Evolutionary conservation across 2,113 vertebrate genomes (phyloP).

Genomic region (Lagopus muta): DNA sequence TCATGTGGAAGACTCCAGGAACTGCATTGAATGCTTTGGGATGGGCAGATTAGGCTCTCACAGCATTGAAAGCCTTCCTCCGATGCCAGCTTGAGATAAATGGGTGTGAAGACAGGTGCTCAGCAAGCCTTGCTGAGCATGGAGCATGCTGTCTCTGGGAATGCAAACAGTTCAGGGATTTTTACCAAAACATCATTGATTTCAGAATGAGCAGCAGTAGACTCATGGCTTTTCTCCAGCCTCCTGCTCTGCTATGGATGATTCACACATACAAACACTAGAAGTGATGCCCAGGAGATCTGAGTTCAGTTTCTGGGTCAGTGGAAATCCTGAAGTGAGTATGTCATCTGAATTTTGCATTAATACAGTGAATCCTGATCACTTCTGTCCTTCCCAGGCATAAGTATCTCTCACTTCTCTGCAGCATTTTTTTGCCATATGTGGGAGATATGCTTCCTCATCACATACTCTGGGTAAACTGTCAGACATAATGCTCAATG

Average conservation of each 20-base stretch:
- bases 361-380: background rate
- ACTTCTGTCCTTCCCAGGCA: background rate
- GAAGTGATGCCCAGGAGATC: background rate
- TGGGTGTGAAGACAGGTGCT: background rate
- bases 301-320: background rate
- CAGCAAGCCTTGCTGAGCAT: background rate
- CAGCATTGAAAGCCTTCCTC: background rate
- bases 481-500: background rate
- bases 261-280: background rate
- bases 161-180: background rate
- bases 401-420: background rate
- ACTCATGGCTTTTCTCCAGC: background rate
- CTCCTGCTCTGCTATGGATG: background rate
- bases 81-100: background rate
- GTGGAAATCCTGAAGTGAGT: background rate
- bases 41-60: background rate
- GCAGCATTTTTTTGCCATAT: background rate
- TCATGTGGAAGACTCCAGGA: background rate
- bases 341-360: background rate
- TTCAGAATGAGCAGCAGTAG: background rate
- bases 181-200: background rate
- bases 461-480: background rate
- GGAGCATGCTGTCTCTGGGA: background rate
- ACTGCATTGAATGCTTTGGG: background rate
- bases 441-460: background rate